Evolutionary conservation across 2,113 vertebrate genomes (phyloP).

Genomic region (Daphoenositta chrysoptera): DNA sequence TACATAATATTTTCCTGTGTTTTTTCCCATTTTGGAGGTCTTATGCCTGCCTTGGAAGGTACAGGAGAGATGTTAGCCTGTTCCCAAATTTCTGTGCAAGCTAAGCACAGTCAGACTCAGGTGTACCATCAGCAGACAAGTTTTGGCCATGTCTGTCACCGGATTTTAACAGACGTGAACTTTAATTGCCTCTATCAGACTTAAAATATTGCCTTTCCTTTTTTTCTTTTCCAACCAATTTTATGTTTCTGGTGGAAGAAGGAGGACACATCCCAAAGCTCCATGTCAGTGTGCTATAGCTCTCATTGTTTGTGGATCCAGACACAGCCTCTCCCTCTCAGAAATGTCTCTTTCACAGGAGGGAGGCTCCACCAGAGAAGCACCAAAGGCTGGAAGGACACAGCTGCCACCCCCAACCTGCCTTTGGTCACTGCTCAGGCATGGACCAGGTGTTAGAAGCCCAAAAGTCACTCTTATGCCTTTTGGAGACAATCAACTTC

Average conservation of each 20-base stretch:
- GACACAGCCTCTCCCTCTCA: neutral
- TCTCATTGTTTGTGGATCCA: neutral
- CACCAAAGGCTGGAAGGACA: neutral
- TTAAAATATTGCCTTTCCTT: neutral
- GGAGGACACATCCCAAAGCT: neutral
- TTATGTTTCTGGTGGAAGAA: neutral
- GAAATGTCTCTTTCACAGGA: neutral
- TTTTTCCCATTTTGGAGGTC: neutral
- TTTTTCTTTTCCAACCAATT: neutral
- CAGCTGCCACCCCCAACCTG: neutral
- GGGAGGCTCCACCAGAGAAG: neutral
- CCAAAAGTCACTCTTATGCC: neutral
- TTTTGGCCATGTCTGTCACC: neutral
- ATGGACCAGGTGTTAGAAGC: neutral
- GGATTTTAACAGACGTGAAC: neutral
- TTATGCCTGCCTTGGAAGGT: neutral
- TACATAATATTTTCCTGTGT: neutral
- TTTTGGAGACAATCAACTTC: neutral
- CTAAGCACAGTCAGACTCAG: neutral
- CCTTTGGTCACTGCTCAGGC: neutral
- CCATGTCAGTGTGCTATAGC: neutral
- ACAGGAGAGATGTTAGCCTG: neutral
- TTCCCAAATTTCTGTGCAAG: neutral
- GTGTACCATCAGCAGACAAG: neutral
- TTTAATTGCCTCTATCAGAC: neutral